Evolutionary conservation across 2,113 vertebrate species (phyloP), one percentile per base, ranked within the genome.

Genomic region (Misgurnus anguillicaudatus): DNA sequence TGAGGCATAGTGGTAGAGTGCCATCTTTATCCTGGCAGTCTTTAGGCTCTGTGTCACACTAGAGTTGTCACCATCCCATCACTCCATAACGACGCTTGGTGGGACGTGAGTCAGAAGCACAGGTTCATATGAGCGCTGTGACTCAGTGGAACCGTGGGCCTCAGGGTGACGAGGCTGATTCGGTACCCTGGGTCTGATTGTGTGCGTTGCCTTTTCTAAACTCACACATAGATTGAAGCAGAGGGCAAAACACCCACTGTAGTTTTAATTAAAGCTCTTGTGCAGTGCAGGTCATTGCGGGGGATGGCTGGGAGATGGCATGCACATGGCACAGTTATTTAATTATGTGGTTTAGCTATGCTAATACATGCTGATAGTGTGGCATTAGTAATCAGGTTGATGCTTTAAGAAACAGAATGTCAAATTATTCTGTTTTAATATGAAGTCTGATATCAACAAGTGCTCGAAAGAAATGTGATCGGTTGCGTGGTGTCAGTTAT

Each of bases 211-310:
- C 57, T 51, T 77, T 48, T 71, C 55, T 31, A 55, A 48, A 55
- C 68, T 71, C 21, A 5, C 57, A 77, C 51, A 57, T 62, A 58
- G 47, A 48, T 53, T 41, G 57, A 64, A 67, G 69, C 57, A 51
- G 42, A 82, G 81, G 79, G 42, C 55, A 77, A 60, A 70, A 78
- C 79, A 78, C 75, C 75, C 79, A 78, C 79, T 64, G 57, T 65
- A 78, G 61, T 77, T 84, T 77, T 78, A 75, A 84, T 78, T 77
- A 78, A 64, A 70, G 79, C 83, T 81, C 41, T 64, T 36, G 47
- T 79, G 55, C 62, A 61, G 51, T 24, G 69, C 69, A 42, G 61
- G 58, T 47, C 65, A 47, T 5, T 21, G 76, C 39, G 76, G 76
- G 64, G 76, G 51, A 58, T 6, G 53, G 57, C 53, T 19, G 42